Evolutionary conservation across 2,113 vertebrate species (phyloP), one percentile per base, ranked within the genome.

Genomic region (Nansenia antarctica): DNA sequence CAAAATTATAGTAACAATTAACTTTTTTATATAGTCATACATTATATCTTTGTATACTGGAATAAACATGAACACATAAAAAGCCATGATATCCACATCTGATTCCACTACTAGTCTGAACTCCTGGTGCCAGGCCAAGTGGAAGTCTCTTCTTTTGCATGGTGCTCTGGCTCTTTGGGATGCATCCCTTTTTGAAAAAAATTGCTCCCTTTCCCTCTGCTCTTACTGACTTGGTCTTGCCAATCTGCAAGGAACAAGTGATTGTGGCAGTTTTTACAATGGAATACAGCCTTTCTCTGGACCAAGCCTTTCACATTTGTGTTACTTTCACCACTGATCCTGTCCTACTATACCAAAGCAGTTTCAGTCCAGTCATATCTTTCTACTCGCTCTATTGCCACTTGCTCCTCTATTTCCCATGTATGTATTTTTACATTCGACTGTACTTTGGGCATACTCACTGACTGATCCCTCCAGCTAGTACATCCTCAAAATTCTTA

Each of bases 401-500:
- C 9, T 12, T 14, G 24, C 24, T 55, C 26, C n/a, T 20, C 45
- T 22, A 9, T 31, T 30, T 26, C 12, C 30, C 29, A 31, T 58
- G 30, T 29, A 30, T 18, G 5, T 12, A 58, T n/a, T 58, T 15
- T 27, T n/a, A n/a, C n/a, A n/a, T n/a, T n/a, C n/a, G n/a, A n/a
- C n/a, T n/a, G 15, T 6, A 47, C 42, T 47, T n/a, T 18, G 12
- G n/a, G n/a, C 15, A 47, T 3, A 2, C 42, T 18, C 42, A 37
- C 35, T n/a, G n/a, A n/a, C n/a, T n/a, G n/a, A n/a, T n/a, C n/a
- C n/a, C n/a, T n/a, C n/a, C n/a, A n/a, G n/a, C n/a, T n/a, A n/a
- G n/a, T n/a, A n/a, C n/a, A n/a, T n/a, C n/a, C 45, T 47, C 9
- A 20, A 49, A 18, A 65, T 34, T 71, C 67, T 73, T 80, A 72